Conservation (phyloP, 1,140 invertebrate genomes). For the Aphaenogaster floridana region DNA sequence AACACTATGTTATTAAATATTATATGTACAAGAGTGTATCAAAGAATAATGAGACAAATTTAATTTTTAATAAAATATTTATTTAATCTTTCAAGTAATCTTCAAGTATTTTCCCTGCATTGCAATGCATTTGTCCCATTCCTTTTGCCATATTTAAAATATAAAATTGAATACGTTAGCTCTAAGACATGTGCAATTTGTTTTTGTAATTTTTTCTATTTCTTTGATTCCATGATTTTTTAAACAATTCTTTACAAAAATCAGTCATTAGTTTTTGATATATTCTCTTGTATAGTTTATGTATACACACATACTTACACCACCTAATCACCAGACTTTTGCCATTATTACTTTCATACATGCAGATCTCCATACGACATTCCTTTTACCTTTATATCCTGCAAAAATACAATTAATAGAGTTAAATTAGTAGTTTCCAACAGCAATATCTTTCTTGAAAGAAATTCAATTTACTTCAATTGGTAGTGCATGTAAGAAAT, state of each 20-base stretch:
- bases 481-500: conserved; percentile 80
- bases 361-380: neutral
- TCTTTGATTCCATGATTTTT: neutral
- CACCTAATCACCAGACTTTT: neutral
- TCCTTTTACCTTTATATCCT: conserved; percentile 8
- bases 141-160: neutral
- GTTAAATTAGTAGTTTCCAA: neutral
- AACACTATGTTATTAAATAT: conserved; percentile 11
- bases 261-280: conserved; percentile 21
- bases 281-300: neutral
- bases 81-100: conserved; percentile 22
- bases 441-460: conserved; percentile 6
- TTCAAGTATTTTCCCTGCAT: neutral
- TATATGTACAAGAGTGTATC: conserved; percentile 18
- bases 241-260: neutral
- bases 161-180: neutral
- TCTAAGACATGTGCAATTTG: neutral
- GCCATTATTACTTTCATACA: neutral
- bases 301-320: neutral
- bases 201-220: neutral
- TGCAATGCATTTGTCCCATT: neutral
- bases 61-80: conserved; percentile 41
- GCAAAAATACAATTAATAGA: too few relatives aligned
- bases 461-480: conserved; percentile 67
- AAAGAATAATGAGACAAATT: conserved; percentile 28